Evolutionary conservation across 2,113 vertebrate genomes (phyloP).

Genomic region (Carettochelys insculpta): DNA sequence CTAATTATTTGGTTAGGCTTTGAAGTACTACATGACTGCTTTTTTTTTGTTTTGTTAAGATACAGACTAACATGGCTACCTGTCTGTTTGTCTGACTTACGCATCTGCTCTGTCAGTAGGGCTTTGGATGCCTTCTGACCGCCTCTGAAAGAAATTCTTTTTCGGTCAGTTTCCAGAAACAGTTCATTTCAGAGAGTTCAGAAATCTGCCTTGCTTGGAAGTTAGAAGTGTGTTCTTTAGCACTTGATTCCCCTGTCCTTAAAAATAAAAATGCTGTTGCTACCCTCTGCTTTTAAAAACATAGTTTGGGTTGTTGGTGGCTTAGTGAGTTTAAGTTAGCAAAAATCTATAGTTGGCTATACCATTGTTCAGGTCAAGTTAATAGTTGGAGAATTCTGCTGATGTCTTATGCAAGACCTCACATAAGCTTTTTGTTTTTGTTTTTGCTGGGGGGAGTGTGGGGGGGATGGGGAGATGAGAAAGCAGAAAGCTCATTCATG

Average conservation of each 20-base stretch:
- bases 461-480: too few relatives aligned
- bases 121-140: not conserved
- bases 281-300: not conserved
- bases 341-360: not conserved
- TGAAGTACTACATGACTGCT: too few relatives aligned
- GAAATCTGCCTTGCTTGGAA: not conserved
- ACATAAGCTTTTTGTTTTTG: not conserved
- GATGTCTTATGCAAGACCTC: not conserved
- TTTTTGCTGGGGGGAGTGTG: too few relatives aligned
- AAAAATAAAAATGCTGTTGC: not conserved
- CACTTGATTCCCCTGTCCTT: rapidly evolving
- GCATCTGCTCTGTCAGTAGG: not conserved
- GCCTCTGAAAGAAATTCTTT: not conserved
- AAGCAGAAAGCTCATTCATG: rapidly evolving
- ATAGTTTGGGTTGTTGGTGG: not conserved
- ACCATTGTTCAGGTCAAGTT: rapidly evolving
- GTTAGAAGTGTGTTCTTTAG: not conserved
- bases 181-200: not conserved
- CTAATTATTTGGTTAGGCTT: too few relatives aligned
- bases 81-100: too few relatives aligned
- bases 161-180: not conserved
- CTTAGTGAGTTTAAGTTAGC: not conserved
- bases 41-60: too few relatives aligned
- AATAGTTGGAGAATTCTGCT: not conserved
- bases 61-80: too few relatives aligned